Evolutionary conservation across 2,113 vertebrate species (phyloP).

Genomic region (Caranx melampygus): DNA sequence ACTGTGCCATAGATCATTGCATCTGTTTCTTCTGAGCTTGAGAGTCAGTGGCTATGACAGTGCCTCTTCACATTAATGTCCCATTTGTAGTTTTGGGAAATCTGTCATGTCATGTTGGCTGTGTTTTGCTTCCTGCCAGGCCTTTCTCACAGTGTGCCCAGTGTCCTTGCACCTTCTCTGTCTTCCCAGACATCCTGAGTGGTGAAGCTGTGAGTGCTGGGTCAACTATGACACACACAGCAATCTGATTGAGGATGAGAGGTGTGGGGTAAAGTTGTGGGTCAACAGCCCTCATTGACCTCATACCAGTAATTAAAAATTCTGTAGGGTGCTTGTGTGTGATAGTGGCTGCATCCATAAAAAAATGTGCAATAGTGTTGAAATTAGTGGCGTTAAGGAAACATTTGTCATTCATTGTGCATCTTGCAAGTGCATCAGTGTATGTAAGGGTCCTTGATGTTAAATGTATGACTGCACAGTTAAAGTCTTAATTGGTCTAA

Average conservation of each 20-base stretch:
- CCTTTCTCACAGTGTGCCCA: slow-evolving; percentile 4
- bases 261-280: slow-evolving; percentile 15
- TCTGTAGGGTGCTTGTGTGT: slow-evolving; percentile 10
- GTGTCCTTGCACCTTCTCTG: slow-evolving; percentile 39
- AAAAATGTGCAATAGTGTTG: not conserved
- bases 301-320: slow-evolving; percentile 20
- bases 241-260: slow-evolving; percentile 14
- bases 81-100: slow-evolving; percentile 18
- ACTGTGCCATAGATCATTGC: not conserved
- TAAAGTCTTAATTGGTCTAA: slow-evolving; percentile 1
- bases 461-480: slow-evolving; percentile 15
- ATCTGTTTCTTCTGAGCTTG: not conserved
- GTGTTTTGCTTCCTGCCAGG: not conserved
- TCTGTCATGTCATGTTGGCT: slow-evolving; percentile 15
- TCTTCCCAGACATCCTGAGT: slow-evolving; percentile 30
- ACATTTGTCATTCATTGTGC: not conserved
- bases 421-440: not conserved
- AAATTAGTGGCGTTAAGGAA: not conserved
- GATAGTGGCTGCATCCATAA: not conserved
- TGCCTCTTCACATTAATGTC: slow-evolving; percentile 30
- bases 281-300: slow-evolving; percentile 17
- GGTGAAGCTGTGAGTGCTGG: slow-evolving; percentile 33
- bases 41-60: not conserved
- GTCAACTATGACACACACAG: slow-evolving; percentile 37
- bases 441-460: slow-evolving; percentile 5